These are phyloP conservation scores for Chrysemys picta DNA, from an alignment of 2,113 vertebrate genomes.

Conservation along the genomic window DNA sequence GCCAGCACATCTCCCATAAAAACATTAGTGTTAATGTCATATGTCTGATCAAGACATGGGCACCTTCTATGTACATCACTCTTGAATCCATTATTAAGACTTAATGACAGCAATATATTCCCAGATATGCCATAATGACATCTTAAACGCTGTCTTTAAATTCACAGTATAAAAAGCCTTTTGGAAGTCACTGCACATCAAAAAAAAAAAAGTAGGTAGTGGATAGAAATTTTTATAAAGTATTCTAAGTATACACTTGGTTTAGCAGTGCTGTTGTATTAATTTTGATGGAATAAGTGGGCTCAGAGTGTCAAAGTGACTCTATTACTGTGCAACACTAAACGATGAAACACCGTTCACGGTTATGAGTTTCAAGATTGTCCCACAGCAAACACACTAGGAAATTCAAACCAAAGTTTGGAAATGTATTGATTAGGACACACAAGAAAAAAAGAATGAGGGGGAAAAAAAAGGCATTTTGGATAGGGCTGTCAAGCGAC, in stretches of 20 bases:
- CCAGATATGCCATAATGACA: conserved; percentile 66
- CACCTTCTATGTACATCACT: conserved; percentile 40
- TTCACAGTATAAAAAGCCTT: conserved; percentile 64
- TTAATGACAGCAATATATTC: conserved; percentile 58
- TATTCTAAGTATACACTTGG: conserved; percentile 7
- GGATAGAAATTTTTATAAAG: conserved; percentile 18
- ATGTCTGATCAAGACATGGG: conserved; percentile 35
- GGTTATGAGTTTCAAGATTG: not conserved
- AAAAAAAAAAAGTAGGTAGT: not conserved
- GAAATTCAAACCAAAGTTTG: not conserved
- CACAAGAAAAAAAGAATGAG: not conserved
- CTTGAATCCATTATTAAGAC: conserved; percentile 60
- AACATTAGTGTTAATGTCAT: conserved; percentile 46
- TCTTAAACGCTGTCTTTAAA: conserved; percentile 69
- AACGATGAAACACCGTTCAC: not conserved
- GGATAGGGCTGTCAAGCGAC: too few relatives aligned
- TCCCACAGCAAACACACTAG: not conserved
- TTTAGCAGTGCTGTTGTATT: conserved; percentile 3
- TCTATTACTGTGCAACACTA: not conserved
- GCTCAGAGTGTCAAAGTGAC: not conserved
- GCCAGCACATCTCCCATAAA: conserved; percentile 53
- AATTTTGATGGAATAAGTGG: conserved; percentile 29
- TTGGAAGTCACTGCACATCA: conserved; percentile 27
- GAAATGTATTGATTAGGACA: not conserved
- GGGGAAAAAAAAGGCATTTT: not conserved